Conservation (phyloP, 2,888 invertebrate species). For the Papilio elwesi region DNA sequence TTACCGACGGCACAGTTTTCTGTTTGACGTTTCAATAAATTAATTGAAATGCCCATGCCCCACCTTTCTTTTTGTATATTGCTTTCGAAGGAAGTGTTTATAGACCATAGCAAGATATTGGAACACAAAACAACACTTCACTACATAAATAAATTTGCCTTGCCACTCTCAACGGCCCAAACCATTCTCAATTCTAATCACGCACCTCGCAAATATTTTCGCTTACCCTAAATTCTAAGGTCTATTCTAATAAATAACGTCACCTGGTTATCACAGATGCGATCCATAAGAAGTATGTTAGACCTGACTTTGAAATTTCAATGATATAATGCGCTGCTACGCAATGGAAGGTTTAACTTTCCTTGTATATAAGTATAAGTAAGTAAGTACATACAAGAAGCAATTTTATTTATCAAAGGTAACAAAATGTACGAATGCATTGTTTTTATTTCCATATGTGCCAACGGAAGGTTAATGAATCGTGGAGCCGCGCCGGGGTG, state of each 20-base stretch:
- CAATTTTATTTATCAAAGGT: neutral
- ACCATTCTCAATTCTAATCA: neutral
- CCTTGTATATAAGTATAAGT: no score
- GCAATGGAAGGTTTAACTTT: no score
- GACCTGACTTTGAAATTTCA: no score
- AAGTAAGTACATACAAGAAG: neutral
- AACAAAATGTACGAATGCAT: neutral
- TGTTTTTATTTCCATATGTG: conserved; percentile 33
- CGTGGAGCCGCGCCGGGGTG: conserved; percentile 37
- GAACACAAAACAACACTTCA: no score
- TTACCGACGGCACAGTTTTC: conserved; percentile 18
- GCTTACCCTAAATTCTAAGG: neutral
- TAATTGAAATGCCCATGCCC: neutral
- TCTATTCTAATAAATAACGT: neutral
- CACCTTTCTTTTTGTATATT: no score
- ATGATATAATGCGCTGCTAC: no score
- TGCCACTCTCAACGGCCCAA: neutral
- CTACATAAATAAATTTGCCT: neutral
- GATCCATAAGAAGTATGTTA: no score
- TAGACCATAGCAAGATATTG: no score
- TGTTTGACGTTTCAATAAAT: conserved; percentile 17
- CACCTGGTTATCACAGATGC: neutral
- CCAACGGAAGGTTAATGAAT: conserved; percentile 43
- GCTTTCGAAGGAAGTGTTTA: no score
- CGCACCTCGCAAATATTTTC: neutral